Evolutionary conservation across 2,113 vertebrate species (phyloP).

Genomic region (Psittacula cyanocephala): DNA sequence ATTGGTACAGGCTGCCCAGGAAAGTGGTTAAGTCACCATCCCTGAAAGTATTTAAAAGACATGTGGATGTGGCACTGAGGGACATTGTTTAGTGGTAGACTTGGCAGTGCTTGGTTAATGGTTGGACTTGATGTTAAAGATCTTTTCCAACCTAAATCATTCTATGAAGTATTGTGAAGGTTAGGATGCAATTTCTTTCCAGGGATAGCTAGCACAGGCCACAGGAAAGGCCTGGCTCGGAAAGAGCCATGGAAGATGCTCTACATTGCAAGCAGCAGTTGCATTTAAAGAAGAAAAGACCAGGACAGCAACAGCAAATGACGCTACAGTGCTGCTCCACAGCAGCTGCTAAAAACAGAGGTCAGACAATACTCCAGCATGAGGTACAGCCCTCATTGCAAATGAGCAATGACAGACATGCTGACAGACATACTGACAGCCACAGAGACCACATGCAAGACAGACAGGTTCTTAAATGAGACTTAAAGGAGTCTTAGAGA

Average conservation of each 20-base stretch:
- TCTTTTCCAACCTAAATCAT: background rate
- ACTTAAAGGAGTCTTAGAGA: background rate
- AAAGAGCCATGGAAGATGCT: background rate
- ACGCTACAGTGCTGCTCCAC: background rate
- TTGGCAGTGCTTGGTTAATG: background rate
- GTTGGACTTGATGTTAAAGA: background rate
- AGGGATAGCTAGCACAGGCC: background rate
- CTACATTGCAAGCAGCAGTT: background rate
- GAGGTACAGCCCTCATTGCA: background rate
- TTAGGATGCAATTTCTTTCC: background rate
- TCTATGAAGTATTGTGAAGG: background rate
- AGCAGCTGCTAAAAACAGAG: background rate
- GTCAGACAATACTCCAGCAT: background rate
- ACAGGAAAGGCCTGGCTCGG: background rate
- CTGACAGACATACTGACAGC: background rate
- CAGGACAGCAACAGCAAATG: background rate
- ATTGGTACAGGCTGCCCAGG: background rate
- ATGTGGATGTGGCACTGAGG: background rate
- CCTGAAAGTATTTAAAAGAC: background rate
- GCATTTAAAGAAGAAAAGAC: background rate
- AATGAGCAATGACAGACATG: background rate
- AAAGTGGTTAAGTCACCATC: background rate
- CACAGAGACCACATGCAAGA: background rate
- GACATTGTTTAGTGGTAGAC: background rate
- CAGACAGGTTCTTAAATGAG: background rate